Evolutionary conservation across 2,888 invertebrate genomes (phyloP).

Genomic region (Epistrophe eligans): DNA sequence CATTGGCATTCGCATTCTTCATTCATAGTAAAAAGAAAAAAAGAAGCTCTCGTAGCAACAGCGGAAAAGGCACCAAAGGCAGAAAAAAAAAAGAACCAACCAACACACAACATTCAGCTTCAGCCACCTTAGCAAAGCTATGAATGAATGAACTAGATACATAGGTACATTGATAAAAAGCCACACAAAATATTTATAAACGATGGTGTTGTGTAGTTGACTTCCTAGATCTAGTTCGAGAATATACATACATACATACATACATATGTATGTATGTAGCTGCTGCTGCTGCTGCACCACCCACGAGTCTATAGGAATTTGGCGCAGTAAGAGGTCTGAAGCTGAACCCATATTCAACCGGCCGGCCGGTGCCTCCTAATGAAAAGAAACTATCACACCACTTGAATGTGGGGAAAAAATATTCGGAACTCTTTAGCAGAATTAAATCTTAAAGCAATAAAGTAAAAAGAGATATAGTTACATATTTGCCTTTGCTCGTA

Average conservation of each 20-base stretch:
- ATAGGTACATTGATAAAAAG: neutral
- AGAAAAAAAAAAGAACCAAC: neutral
- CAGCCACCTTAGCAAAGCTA: slow-evolving; percentile 1
- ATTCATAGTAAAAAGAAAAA: slow-evolving; percentile 35
- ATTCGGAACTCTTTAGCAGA: neutral
- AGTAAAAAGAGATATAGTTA: too few species aligned
- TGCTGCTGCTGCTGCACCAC: slow-evolving; percentile 34
- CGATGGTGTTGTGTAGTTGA: slow-evolving; percentile 33
- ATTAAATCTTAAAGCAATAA: neutral
- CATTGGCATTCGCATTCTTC: slow-evolving; percentile 56
- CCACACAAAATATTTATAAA: slow-evolving; percentile 28
- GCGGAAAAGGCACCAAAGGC: neutral
- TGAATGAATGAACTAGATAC: slow-evolving; percentile 51
- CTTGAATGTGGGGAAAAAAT: neutral
- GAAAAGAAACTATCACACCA: slow-evolving; percentile 1
- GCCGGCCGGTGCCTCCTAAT: slow-evolving; percentile 25
- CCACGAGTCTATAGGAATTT: slow-evolving; percentile 48
- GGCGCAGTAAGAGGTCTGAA: slow-evolving; percentile 31
- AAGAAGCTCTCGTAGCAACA: slow-evolving; percentile 53
- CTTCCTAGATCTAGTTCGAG: slow-evolving; percentile 4
- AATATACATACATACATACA: neutral
- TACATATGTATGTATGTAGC: neutral
- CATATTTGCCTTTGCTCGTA: neutral
- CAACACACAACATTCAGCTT: slow-evolving; percentile 14
- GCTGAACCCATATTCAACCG: slow-evolving; percentile 28